Evolutionary conservation across 2,113 vertebrate species (phyloP), one percentile per base, ranked within the genome.

Genomic region (Neolamprologus toae): DNA sequence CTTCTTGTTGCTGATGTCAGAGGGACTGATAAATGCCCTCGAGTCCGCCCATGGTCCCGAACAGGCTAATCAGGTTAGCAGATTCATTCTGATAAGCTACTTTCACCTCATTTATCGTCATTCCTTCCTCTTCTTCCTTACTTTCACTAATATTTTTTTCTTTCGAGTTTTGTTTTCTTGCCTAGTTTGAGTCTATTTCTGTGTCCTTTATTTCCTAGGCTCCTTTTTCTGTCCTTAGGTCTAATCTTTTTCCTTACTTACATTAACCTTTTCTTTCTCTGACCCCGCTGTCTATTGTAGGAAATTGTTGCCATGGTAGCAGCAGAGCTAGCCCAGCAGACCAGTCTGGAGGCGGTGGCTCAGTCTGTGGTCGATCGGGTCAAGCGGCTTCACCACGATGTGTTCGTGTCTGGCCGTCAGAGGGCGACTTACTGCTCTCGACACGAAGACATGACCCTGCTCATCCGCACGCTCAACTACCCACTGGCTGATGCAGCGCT

Each of bases 391-490:
- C 99, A 99, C 90, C 96, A 98, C 0, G 98, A 99, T 90, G 98
- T 97, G 21, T 98, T 97, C 17, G 97, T 97, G 90, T 98, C 98
- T 1, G 98, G 98, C 3, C 94, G 97, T 95, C 88, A 99, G 88
- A 96, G 97, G n/a, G 97, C 98, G 9, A 93, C 97, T 51, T 97
- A 96, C 95, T 98, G 98, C 88, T 96, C 97, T 1, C 94, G 96
- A n/a, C 98, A 99, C 0, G 99, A 99, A 92, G 99, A 99, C 96
- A 99, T 99, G 98, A 99, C 98, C 0, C 95, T 99, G 92, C 97
- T 99, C 85, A 97, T 99, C 86, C 97, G 98, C 93, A 98, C 98
- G 83, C 97, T 99, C 35, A 98, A 97, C 93, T 98, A 98, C 94
- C 96, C 97, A 0, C 91, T 98, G 88, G 97, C 97, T 83, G 98